Base-by-base conservation (phyloP, 2,888 invertebrate species). In the Seira musarum region DNA sequence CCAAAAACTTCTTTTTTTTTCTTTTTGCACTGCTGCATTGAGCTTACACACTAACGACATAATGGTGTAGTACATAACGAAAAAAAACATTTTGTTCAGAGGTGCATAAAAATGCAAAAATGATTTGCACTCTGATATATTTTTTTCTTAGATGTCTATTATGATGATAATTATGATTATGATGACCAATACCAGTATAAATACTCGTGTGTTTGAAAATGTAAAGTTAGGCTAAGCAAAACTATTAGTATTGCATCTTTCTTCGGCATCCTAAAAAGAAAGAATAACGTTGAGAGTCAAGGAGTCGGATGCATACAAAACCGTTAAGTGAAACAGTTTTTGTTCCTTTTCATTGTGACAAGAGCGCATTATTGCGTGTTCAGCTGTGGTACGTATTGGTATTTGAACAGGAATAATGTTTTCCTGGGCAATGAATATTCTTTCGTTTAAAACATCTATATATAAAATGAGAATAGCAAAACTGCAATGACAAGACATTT, bases 101-200 rank as follows among this genome's bases (percentile, higher is more conserved):
- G 67, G 13, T 68, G 46, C 67, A 49, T 21, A 68, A 49, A 68
- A 68, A 66, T 40, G 66, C 57, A 68, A n/a, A 22, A 60, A 70
- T 70, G 19, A 70, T 70, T 70, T 60, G 35, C 60, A 70, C 35
- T 69, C 13, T 60, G 60, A 60, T 60, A 60, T 60, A 13, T 57
- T n/a, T 57, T 30, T 68, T 68, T n/a, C n/a, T n/a, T n/a, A n/a
- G n/a, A n/a, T 57, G 25, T 57, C 46, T 40, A 35, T 67, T 67
- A 67, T 46, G 67, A 46, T 67, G 46, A 65, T 46, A 46, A 46
- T 15, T 21, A 22, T 40, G 46, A 70, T n/a, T n/a, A 25, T 60
- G 53, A 70, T 70, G 35, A 35, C 17, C 49, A 19, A 49, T 68
- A 66, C 46, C 2, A 49, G 17, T 49, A 49, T 49, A 60, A 21